Evolutionary conservation across 1,140 invertebrate genomes (phyloP), one percentile per base, ranked within the genome.

Genomic region (Papilio glaucus): DNA sequence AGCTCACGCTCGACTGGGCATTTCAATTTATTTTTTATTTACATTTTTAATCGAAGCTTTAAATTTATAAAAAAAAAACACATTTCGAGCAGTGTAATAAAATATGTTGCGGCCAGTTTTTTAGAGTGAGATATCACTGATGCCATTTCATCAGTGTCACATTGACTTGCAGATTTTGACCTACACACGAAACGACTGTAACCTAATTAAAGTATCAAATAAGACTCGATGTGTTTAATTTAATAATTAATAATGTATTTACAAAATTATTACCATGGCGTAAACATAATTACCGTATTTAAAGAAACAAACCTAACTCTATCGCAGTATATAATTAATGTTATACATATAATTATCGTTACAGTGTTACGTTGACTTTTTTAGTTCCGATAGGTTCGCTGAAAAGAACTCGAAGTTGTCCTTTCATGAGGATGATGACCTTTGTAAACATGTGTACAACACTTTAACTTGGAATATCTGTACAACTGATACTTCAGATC

Each of bases 101-200:
- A 49, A 49, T 49, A 21, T 49, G 45, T 57, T 12, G 49, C 24
- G 10, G 10, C 21, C 49, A 57, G 21, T 57, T 57, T 57, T 57
- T 57, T 57, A 57, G 49, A 57, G 49, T 24, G 21, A 21, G 21
- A 18, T 57, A 57, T 26, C 49, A 57, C 9, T 57, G 49, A 57
- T 57, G 49, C 10, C 49, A 57, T 57, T 57, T 57, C 49, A 57
- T 57, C 49, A 57, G 21, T 57, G 49, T 57, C 49, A 57, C 49
- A 57, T 57, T 57, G 49, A 57, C 21, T 57, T 57, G 49, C 49
- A 57, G 21, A 57, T 57, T 57, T 12, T 12, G 49, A 57, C 49
- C 49, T 57, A 57, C 18, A 57, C 24, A 57, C 49, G 49, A 57
- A 57, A 57, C 8, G 18, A 49, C 8, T 53, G 21, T 57, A 57